Percentiles rank a stretch among this genome's conserved stretches.
These are phyloP conservation scores for Ctenodactylus gundi DNA, from an alignment of 2,113 vertebrate species.

Conservation along the genomic window DNA sequence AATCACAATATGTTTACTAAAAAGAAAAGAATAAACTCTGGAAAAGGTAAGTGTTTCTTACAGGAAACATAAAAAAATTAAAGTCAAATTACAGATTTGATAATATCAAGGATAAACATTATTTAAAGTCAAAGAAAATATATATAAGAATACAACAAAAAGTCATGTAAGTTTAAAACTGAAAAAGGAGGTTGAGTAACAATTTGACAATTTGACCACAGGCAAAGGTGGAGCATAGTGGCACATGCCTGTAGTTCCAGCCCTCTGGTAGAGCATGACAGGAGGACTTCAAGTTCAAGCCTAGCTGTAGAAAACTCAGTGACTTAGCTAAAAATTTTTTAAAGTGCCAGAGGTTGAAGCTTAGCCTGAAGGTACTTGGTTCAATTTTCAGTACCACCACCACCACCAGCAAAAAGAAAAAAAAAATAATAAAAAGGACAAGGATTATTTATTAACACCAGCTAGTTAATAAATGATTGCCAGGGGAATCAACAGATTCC, in stretches of 20 bases:
- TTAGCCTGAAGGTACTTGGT: too few species aligned
- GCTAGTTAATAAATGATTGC: neutral
- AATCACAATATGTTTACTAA: neutral
- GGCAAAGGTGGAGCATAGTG: too few species aligned
- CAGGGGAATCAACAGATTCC: slow-evolving; percentile 18
- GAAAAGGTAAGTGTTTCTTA: neutral
- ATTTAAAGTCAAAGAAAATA: neutral
- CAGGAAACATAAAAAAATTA: neutral
- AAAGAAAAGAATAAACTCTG: neutral
- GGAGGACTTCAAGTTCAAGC: neutral
- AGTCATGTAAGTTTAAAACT: neutral
- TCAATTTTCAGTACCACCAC: too few species aligned
- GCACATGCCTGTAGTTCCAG: too few species aligned
- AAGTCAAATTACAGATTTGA: neutral
- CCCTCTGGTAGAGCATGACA: too few species aligned
- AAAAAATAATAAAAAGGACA: too few species aligned
- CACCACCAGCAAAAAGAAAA: too few species aligned
- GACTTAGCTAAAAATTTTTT: too few species aligned
- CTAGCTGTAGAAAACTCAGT: too few species aligned
- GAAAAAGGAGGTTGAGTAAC: neutral
- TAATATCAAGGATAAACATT: neutral
- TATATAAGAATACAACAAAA: neutral
- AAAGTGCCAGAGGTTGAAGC: too few species aligned
- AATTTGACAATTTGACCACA: too few species aligned
- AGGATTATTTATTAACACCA: too few species aligned